A percentile compares a stretch with the other conserved stretches of the same genome.
phyloP scores from a whole-genome alignment of 2,797 vertebrate genomes.

The Oreochromis mossambicus region DNA sequence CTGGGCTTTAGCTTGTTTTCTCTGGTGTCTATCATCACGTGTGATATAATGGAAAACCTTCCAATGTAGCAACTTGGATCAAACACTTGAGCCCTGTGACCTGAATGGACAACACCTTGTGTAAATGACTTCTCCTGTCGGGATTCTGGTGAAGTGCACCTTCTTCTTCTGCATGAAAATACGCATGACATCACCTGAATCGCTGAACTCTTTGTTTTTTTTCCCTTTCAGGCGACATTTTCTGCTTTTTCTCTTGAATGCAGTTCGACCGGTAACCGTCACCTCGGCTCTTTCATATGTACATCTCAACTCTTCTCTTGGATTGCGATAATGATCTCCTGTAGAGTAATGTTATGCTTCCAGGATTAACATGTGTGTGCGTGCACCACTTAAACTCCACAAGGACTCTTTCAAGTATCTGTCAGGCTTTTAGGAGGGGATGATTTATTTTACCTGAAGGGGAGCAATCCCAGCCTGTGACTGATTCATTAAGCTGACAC shows the following conservation, averaged over 20 bases:
- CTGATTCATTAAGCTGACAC: not conserved
- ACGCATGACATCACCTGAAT: not conserved
- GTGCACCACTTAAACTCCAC: not conserved
- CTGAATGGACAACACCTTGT: not conserved
- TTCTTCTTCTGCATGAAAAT: not conserved
- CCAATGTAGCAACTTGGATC: not conserved
- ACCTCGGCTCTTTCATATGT: not conserved
- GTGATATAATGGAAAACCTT: not conserved
- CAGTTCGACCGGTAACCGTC: not conserved
- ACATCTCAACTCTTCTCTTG: not conserved
- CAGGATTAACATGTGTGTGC: not conserved
- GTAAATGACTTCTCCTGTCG: not conserved
- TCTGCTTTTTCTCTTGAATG: not conserved
- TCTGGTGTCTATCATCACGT: not conserved
- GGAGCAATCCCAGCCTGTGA: not conserved
- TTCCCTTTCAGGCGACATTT: not conserved
- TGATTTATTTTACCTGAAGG: not conserved
- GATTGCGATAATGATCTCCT: not conserved
- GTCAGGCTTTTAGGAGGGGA: not conserved
- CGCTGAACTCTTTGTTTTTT: accelerated
- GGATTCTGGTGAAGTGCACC: not conserved
- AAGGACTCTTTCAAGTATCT: not conserved
- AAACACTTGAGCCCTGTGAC: not conserved
- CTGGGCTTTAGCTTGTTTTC: not conserved
- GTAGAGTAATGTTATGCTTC: not conserved